These are phyloP conservation scores for Carabus problematicus DNA, from an alignment of 2,888 invertebrate genomes.

Conservation along the genomic window DNA sequence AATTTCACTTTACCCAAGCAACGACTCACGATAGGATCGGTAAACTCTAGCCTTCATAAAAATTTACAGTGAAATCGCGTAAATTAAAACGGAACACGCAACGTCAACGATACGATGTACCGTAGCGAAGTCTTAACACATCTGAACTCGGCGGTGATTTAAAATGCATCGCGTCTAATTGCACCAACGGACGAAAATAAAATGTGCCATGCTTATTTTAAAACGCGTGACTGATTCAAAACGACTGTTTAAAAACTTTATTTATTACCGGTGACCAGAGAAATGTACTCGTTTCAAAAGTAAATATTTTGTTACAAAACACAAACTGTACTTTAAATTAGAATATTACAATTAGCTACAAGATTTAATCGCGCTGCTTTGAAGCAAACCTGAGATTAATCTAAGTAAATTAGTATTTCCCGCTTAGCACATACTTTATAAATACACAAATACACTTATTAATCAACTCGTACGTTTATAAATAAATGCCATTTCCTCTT, in stretches of 20 bases:
- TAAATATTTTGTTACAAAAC: too few relatives aligned
- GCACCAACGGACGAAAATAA: slow-evolving; percentile 24
- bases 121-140: not conserved
- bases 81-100: slow-evolving; percentile 38
- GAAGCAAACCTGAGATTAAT: not conserved
- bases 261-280: too few relatives aligned
- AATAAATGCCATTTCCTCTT: slow-evolving; percentile 9
- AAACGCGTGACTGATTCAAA: too few relatives aligned
- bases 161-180: slow-evolving; percentile 39
- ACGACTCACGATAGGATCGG: slow-evolving; percentile 21
- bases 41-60: slow-evolving; percentile 33
- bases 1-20: slow-evolving; percentile 27
- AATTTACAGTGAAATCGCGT: slow-evolving; percentile 34
- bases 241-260: too few relatives aligned
- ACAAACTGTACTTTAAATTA: too few relatives aligned
- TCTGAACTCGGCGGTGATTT: slow-evolving; percentile 14
- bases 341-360: too few relatives aligned
- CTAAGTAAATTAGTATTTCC: slow-evolving; percentile 29
- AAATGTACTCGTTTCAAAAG: too few relatives aligned
- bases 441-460: slow-evolving; percentile 33
- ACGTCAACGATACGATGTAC: slow-evolving; percentile 4
- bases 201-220: too few relatives aligned
- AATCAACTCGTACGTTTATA: slow-evolving; percentile 23
- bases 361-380: too few relatives aligned
- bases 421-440: slow-evolving; percentile 38